These are phyloP conservation scores for Coptodon rendalli DNA, from an alignment of 2,113 vertebrate species.

Conservation along the genomic window DNA sequence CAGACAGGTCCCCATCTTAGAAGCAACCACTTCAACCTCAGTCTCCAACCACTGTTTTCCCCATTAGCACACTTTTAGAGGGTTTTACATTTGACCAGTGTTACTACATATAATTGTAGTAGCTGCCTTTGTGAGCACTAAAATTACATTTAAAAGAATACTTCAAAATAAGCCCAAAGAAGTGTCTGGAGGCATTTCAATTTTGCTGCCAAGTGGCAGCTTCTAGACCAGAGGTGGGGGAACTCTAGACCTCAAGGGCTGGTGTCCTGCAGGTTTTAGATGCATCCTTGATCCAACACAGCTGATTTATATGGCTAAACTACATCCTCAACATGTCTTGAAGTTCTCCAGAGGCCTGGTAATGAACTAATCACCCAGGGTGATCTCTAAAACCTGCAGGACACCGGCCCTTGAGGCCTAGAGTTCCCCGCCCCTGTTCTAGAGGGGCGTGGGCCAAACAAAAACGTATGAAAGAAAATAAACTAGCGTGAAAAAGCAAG, in stretches of 20 bases:
- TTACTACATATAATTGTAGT: not conserved
- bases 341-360: not conserved
- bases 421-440: not conserved
- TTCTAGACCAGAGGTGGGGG: not conserved
- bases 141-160: accelerated
- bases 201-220: not conserved
- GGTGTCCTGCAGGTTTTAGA: not conserved
- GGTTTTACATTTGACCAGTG: not conserved
- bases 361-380: not conserved
- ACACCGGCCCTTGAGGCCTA: not conserved
- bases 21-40: not conserved
- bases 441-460: accelerated
- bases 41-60: not conserved
- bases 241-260: not conserved
- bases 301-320: accelerated
- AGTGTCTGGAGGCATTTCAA: not conserved
- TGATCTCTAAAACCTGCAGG: not conserved
- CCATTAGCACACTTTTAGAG: not conserved
- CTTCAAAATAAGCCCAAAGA: accelerated
- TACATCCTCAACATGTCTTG: not conserved
- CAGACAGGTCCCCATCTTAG: not conserved
- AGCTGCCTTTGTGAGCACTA: not conserved
- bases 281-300: not conserved
- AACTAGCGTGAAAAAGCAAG: not conserved
- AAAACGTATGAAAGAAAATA: not conserved